Evolutionary conservation across 2,888 invertebrate species (phyloP).

Genomic region (Orthosia incerta): DNA sequence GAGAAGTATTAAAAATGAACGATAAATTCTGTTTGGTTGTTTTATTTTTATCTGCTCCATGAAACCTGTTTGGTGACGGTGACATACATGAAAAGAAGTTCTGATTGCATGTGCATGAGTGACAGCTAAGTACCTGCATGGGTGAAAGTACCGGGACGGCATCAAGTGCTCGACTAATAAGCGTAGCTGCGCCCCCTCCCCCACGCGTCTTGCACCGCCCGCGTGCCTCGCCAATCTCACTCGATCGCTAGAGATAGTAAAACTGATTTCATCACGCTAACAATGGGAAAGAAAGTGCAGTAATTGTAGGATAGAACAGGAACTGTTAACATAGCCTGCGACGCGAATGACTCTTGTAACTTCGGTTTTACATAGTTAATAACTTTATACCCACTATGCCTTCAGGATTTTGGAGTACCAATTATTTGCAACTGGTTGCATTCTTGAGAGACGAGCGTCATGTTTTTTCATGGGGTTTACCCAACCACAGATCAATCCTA

Average conservation of each 20-base stretch:
- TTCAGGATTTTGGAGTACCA: not conserved
- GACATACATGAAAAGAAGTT: conserved; percentile 72
- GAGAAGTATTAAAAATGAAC: conserved; percentile 68
- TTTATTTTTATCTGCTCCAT: conserved; percentile 62
- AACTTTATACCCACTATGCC: not conserved
- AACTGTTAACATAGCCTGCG: conserved; percentile 73
- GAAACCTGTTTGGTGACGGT: conserved; percentile 50
- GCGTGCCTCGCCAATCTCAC: conserved; percentile 83
- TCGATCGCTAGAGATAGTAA: conserved; percentile 87
- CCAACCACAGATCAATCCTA: not conserved
- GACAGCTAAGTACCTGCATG: conserved; percentile 80
- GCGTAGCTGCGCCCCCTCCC: conserved; percentile 65
- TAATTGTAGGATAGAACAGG: conserved; percentile 88
- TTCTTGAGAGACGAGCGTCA: not conserved
- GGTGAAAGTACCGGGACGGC: conserved; percentile 87
- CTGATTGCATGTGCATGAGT: conserved; percentile 81
- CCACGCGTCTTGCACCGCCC: conserved; percentile 56
- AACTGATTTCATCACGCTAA: conserved; percentile 86
- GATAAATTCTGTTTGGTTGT: conserved; percentile 57
- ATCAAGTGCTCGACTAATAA: conserved; percentile 84
- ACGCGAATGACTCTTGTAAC: conserved; percentile 25
- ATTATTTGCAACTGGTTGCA: too few species aligned
- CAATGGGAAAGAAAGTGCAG: conserved; percentile 89
- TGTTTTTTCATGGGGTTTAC: not conserved
- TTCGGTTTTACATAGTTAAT: not conserved